Evolutionary conservation across 2,113 vertebrate genomes (phyloP), one percentile per base, ranked within the genome.

Genomic region (Zosterops borbonicus): DNA sequence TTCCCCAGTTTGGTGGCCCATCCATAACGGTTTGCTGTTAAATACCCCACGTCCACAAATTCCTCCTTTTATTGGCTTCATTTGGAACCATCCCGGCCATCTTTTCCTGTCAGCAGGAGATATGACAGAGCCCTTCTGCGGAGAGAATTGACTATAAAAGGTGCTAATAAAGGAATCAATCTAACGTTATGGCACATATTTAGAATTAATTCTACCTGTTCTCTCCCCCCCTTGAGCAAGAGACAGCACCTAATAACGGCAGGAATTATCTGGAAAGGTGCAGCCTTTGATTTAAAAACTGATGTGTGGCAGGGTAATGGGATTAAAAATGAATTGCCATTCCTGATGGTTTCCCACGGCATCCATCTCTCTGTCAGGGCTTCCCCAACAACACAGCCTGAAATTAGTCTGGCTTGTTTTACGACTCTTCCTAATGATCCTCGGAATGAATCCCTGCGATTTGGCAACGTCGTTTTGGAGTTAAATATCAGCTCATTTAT

Each of bases 321-420:
- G 73, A 95, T 59, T 78, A 77, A 95, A 87, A 93, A 74, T 62
- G 58, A 90, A 81, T 64, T 64, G 89, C 71, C 22, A 5, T 91
- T 89, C 64, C 79, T 93, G 84, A 88, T 59, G 93, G 79, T 55
- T 83, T 73, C 77, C 78, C 62, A 42, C 63, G 53, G 84, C 88
- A 97, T 95, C 81, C n/a, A 84, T 94, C 93, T 89, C 77, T 0
- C 78, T 89, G 94, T 42, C 93, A 90, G 90, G 35, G 44, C 87
- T 95, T 91, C 70, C 90, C 63, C 92, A 96, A 95, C 87, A 95
- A 64, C 39, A 0, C 53, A 27, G 80, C 67, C 89, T 80, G 70
- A 76, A 96, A 94, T 95, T 44, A 82, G 84, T 49, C 63, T 59
- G 35, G 8, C 85, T 85, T 46, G 21, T 94, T 92, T 73, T 76